Evolutionary conservation across 2,888 invertebrate genomes (phyloP), one percentile per base, ranked within the genome.

Genomic region (Eurytoma adleriae): DNA sequence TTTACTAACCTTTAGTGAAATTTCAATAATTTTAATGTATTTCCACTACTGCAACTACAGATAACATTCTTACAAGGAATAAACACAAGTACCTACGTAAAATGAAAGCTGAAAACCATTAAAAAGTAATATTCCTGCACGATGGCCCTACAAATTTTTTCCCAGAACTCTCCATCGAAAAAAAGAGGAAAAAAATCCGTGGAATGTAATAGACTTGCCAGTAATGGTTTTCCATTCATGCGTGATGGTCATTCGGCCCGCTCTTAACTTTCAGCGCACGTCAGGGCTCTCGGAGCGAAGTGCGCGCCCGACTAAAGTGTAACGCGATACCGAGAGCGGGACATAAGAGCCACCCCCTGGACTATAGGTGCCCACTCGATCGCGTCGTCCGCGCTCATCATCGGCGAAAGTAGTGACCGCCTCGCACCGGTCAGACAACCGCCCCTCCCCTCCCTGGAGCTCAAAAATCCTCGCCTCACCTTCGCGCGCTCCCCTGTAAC

Each of bases 181-280:
- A 56, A 56, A 12, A 16, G 30, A 16, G 7, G 27, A 24, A n/a
- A 52, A 16, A 12, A 24, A 52, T 3, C 2, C 30, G 40, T 3
- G n/a, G 48, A 48, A 18, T 13, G 18, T 48, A 4, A 14, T 20
- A 48, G 12, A 13, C 48, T 12, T 48, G 18, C 2, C 48, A 18
- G 57, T 50, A 69, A 69, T 69, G 69, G 40, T 57, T 69, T 57
- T 57, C 57, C 30, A 69, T 69, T 20, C 69, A 69, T 57, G 69
- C 57, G 40, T 30, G 13, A n/a, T 13, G 54, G 69, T 18, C 57
- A 56, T 69, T 30, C 18, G 57, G 7, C 56, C 13, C 14, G 30
- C 68, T 30, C 68, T 54, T 18, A 14, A 57, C n/a, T 10, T 27
- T 14, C 14, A 30, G 12, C 30, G 24, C 69, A 40, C 56, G 50